Evolutionary conservation across 2,113 vertebrate genomes (phyloP).

Genomic region (Athene cunicularia): DNA sequence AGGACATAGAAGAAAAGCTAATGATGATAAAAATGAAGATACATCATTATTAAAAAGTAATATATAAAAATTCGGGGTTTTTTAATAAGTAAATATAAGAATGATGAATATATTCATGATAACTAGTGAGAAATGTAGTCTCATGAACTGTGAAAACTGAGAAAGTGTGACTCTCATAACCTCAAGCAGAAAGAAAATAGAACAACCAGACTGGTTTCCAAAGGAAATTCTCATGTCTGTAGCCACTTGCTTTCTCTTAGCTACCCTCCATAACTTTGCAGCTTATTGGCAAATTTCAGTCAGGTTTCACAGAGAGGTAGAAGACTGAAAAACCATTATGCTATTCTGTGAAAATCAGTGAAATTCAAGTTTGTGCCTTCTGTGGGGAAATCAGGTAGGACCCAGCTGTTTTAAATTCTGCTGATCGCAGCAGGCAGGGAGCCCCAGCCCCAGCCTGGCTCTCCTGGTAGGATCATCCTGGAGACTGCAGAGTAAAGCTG

Average conservation of each 20-base stretch:
- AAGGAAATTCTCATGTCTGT: not conserved
- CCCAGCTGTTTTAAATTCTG: not conserved
- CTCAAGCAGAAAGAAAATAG: not conserved
- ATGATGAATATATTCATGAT: not conserved
- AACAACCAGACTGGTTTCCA: not conserved
- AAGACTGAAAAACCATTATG: not conserved
- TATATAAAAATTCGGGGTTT: not conserved
- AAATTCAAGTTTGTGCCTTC: not conserved
- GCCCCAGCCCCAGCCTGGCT: not conserved
- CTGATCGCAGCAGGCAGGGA: not conserved
- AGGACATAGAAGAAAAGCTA: not conserved
- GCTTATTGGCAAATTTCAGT: not conserved
- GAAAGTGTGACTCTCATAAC: not conserved
- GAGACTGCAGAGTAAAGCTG: not conserved
- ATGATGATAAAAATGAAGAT: not conserved
- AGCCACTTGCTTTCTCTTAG: not conserved
- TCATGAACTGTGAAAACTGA: not conserved
- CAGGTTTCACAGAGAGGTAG: not conserved
- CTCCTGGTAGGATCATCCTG: not conserved
- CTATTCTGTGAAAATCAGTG: not conserved
- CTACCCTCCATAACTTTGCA: not conserved
- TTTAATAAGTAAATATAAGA: not conserved
- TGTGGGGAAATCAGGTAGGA: not conserved
- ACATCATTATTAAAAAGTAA: not conserved
- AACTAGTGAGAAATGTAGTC: not conserved